Percentiles rank a stretch among this genome's conserved stretches.
These are phyloP conservation scores for Prenolepis imparis DNA, from an alignment of 2,888 invertebrate genomes.

Conservation along the genomic window DNA sequence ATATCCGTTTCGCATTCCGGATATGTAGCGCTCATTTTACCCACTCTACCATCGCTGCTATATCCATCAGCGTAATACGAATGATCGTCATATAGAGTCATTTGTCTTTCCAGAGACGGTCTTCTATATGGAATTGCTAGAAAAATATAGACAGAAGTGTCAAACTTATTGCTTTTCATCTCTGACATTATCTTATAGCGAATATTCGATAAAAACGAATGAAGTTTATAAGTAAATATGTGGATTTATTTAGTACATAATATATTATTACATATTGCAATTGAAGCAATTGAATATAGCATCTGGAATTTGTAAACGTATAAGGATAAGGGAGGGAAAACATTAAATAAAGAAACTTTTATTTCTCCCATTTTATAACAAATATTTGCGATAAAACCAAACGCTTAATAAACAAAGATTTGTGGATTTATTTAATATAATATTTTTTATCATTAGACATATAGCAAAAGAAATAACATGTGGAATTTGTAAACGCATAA, in stretches of 20 bases:
- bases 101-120: conserved; percentile 93
- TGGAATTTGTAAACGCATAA: not conserved
- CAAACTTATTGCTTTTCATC: conserved; percentile 2
- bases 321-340: not conserved
- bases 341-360: not conserved
- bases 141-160: conserved; percentile 24
- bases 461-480: not conserved
- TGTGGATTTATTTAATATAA: not conserved
- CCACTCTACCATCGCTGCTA: conserved; percentile 78
- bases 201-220: not conserved
- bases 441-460: not conserved
- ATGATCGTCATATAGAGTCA: conserved; percentile 92
- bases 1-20: conserved; percentile 83
- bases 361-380: not conserved
- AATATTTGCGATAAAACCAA: conserved; percentile 17
- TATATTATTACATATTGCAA: not conserved
- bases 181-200: not conserved
- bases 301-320: not conserved
- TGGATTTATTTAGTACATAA: not conserved
- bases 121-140: conserved; percentile 87
- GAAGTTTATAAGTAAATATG: not conserved
- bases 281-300: not conserved
- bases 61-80: conserved; percentile 87
- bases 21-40: conserved; percentile 83
- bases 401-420: not conserved